A percentile compares a stretch with the other conserved stretches of the same genome.
Evolutionary conservation across 1,140 invertebrate genomes (phyloP).

Genomic region (Zophobas atratus): DNA sequence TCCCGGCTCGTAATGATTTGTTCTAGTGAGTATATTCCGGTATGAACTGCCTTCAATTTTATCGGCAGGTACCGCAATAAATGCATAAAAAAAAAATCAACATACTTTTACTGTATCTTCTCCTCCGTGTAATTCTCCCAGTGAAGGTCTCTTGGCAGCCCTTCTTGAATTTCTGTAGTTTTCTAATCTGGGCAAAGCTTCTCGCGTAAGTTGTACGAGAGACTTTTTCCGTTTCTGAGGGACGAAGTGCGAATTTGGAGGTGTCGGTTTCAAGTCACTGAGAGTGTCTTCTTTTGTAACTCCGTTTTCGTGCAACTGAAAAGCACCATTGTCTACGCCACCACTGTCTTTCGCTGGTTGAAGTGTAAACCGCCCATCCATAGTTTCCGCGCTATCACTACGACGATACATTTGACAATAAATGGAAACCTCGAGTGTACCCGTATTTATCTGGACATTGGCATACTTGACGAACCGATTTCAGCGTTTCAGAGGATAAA

Average conservation of each 20-base stretch:
- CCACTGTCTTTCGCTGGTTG: slow-evolving; percentile 21
- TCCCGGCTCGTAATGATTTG: background rate
- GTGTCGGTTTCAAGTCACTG: slow-evolving; percentile 34
- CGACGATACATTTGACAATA: slow-evolving; percentile 1
- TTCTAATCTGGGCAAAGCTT: slow-evolving; percentile 89
- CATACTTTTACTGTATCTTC: slow-evolving; percentile 71
- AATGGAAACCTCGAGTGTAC: slow-evolving; percentile 15
- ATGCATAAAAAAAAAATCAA: background rate
- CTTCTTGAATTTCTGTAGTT: slow-evolving; percentile 89
- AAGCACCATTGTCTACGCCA: slow-evolving; percentile 59
- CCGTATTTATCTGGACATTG: slow-evolving; percentile 27
- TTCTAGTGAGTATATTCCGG: slow-evolving; percentile 35
- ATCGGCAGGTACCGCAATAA: slow-evolving; percentile 16
- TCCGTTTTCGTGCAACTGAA: slow-evolving; percentile 61
- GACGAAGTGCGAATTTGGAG: slow-evolving; percentile 4
- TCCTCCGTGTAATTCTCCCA: slow-evolving; percentile 80
- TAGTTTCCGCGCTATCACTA: background rate
- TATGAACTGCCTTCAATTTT: slow-evolving; percentile 15
- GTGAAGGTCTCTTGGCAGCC: slow-evolving; percentile 79
- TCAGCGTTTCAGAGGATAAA: slow-evolving; percentile 41
- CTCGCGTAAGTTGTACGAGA: slow-evolving; percentile 76
- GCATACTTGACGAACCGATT: slow-evolving; percentile 28
- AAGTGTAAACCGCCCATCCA: slow-evolving; percentile 51
- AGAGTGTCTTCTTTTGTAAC: slow-evolving; percentile 49
- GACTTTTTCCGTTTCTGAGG: slow-evolving; percentile 67